Conservation (phyloP, 2,888 invertebrate genomes). For the Gordius sp. region DNA sequence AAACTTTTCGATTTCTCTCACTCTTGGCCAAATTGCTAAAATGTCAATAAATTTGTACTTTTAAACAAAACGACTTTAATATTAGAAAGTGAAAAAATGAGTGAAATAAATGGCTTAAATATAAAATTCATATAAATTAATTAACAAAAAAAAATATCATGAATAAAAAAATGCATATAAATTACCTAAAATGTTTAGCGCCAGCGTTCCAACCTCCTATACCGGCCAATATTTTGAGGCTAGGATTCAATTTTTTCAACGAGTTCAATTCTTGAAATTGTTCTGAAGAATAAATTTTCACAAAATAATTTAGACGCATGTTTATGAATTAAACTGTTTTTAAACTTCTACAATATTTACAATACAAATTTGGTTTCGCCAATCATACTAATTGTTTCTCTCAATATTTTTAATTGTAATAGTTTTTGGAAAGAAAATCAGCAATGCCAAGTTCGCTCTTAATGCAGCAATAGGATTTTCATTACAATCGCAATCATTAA, state of each 20-base stretch:
- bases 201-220: slow-evolving; percentile 11
- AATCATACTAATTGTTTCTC: too few species aligned
- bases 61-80: too few species aligned
- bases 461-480: too few species aligned
- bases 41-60: neutral
- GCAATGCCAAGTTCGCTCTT: too few species aligned
- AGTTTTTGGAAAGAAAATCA: too few species aligned
- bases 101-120: neutral
- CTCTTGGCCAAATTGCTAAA: neutral
- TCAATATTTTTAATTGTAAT: too few species aligned
- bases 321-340: too few species aligned
- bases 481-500: too few species aligned
- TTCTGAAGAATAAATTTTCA: too few species aligned
- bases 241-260: neutral
- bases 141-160: neutral
- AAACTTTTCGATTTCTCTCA: neutral
- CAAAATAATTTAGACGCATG: too few species aligned
- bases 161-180: neutral
- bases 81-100: neutral
- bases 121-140: neutral
- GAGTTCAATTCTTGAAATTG: neutral
- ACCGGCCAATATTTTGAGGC: neutral
- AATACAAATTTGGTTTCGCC: too few species aligned
- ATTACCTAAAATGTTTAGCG: slow-evolving; percentile 5
- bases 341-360: too few species aligned